These are phyloP conservation scores for Julus scandinavius DNA, from an alignment of 2,888 invertebrate genomes.

Conservation along the genomic window DNA sequence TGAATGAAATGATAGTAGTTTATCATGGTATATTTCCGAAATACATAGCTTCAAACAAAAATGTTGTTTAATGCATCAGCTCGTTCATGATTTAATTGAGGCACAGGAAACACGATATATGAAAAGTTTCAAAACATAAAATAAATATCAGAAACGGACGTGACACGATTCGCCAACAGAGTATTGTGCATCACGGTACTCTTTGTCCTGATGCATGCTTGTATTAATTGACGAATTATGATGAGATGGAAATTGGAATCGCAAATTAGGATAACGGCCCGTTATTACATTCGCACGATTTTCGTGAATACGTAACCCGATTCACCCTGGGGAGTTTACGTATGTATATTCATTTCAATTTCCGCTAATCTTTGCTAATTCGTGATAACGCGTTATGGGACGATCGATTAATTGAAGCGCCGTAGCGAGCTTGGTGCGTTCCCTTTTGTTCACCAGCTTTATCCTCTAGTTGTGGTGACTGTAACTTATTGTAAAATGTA, in stretches of 20 bases:
- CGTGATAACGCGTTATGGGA: constrained; percentile 4
- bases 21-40: too few relatives aligned
- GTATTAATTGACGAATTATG: background rate
- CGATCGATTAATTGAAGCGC: constrained; percentile 38
- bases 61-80: background rate
- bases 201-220: too few relatives aligned
- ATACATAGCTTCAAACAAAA: too few relatives aligned
- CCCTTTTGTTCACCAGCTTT: too few relatives aligned
- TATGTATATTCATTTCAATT: constrained; percentile 1
- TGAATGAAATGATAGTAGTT: too few relatives aligned
- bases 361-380: constrained; percentile 26
- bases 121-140: background rate
- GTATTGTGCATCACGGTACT: background rate
- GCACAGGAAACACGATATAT: background rate
- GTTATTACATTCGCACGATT: constrained; percentile 26
- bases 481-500: too few relatives aligned
- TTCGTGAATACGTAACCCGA: constrained; percentile 13
- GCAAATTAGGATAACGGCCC: background rate
- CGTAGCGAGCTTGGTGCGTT: background rate
- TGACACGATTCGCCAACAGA: background rate
- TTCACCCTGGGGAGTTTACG: background rate
- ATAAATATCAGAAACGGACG: background rate
- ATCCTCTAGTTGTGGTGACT: too few relatives aligned
- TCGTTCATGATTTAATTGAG: background rate
- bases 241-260: background rate